phyloP scores from a whole-genome alignment of 2,888 invertebrate species.

The Drosophila fungiperda region DNA sequence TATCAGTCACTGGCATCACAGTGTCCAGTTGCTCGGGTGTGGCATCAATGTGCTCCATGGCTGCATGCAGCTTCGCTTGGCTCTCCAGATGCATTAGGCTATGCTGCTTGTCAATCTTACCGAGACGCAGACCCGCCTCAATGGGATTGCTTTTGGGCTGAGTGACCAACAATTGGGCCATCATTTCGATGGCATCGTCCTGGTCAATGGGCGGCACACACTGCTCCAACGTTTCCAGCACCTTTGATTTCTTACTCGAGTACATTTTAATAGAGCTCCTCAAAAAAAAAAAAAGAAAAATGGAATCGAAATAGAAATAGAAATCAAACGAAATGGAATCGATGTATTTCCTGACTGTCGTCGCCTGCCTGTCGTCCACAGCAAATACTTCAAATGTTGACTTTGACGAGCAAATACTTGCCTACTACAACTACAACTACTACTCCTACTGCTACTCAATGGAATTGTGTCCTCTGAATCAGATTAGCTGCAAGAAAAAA shows the following conservation, averaged over 20 bases:
- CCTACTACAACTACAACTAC: slow-evolving; percentile 25
- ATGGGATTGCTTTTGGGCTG: slow-evolving; percentile 50
- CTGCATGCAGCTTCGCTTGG: slow-evolving; percentile 40
- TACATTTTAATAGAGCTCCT: slow-evolving; percentile 42
- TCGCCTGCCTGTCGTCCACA: slow-evolving; percentile 2
- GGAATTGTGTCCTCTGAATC: slow-evolving; percentile 19
- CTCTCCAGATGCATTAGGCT: slow-evolving; percentile 58
- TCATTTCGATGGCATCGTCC: slow-evolving; percentile 49
- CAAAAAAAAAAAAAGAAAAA: slow-evolving; percentile 10
- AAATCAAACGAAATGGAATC: slow-evolving; percentile 22
- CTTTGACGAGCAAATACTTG: slow-evolving; percentile 26
- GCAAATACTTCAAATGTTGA: slow-evolving; percentile 38
- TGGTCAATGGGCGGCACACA: slow-evolving; percentile 42
- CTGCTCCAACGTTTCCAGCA: slow-evolving; percentile 56
- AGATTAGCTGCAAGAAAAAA: slow-evolving; percentile 18
- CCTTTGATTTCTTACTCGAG: slow-evolving; percentile 64
- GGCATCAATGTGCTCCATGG: slow-evolving; percentile 50
- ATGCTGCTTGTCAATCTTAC: slow-evolving; percentile 29
- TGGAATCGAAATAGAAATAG: neutral
- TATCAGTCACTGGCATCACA: slow-evolving; percentile 60
- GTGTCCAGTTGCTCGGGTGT: slow-evolving; percentile 40
- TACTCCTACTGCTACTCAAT: slow-evolving; percentile 21
- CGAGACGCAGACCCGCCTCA: slow-evolving; percentile 38
- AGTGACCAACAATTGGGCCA: slow-evolving; percentile 23
- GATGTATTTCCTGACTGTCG: slow-evolving; percentile 8